These are phyloP conservation scores for Liopterus haemorrhoidalis DNA, from an alignment of 2,888 invertebrate species.

Conservation along the genomic window DNA sequence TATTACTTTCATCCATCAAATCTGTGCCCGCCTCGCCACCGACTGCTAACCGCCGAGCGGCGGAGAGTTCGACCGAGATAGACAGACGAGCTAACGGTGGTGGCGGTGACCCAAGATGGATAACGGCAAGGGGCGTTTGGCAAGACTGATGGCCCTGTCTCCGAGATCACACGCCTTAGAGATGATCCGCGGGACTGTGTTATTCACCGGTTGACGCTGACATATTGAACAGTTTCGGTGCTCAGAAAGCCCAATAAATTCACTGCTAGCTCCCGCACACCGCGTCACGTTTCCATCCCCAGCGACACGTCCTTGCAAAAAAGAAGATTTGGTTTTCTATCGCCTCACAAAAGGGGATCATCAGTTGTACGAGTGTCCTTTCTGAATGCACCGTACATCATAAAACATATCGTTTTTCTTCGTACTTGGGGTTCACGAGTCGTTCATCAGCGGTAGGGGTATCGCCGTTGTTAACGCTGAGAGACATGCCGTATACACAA, in stretches of 20 bases:
- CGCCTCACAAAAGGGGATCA: constrained; percentile 18
- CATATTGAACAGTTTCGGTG: constrained; percentile 38
- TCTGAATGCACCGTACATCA: constrained; percentile 13
- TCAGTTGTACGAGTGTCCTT: constrained; percentile 3
- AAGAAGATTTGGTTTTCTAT: constrained; percentile 22
- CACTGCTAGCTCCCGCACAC: no score
- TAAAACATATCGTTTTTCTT: background rate
- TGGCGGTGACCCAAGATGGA: background rate
- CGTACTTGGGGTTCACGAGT: background rate
- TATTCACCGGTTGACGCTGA: constrained; percentile 23
- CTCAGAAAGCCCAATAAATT: constrained; percentile 38
- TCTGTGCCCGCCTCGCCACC: constrained; percentile 1
- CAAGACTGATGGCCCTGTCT: constrained; percentile 14
- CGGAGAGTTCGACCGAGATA: background rate
- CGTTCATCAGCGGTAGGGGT: constrained; percentile 3
- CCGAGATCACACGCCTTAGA: constrained; percentile 19
- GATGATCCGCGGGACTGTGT: constrained; percentile 20
- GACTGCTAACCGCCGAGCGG: background rate
- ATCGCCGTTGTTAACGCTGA: constrained; percentile 1
- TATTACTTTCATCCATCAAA: constrained; percentile 24
- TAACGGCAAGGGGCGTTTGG: constrained; percentile 1
- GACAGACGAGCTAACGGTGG: background rate
- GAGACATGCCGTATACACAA: no score
- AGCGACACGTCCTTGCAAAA: constrained; percentile 9
- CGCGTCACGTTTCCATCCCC: constrained; percentile 4